These are phyloP conservation scores for Chloroceryle aenea DNA, from an alignment of 2,113 vertebrate genomes.

Conservation along the genomic window DNA sequence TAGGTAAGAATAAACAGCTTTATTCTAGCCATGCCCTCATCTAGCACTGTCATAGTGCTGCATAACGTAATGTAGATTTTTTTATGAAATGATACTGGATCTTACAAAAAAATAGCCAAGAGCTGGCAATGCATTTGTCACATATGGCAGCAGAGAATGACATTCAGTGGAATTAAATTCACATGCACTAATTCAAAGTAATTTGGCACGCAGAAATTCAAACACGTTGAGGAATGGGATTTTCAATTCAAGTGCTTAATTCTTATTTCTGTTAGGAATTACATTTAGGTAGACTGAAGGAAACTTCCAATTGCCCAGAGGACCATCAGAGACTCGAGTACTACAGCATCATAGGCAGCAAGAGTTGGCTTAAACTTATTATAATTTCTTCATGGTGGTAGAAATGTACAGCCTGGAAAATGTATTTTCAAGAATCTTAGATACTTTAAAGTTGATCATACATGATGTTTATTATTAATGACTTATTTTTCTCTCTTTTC, in stretches of 20 bases:
- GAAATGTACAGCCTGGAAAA: fast-evolving
- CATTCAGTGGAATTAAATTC: background rate
- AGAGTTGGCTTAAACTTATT: background rate
- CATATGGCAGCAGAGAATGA: background rate
- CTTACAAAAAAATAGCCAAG: background rate
- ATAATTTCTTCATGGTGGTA: background rate
- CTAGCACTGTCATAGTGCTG: background rate
- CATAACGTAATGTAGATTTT: background rate
- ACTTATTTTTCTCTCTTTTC: too few species aligned
- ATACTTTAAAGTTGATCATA: too few species aligned
- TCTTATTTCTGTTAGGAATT: background rate
- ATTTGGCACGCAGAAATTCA: background rate
- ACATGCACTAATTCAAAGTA: background rate
- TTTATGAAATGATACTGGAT: background rate
- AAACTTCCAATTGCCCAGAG: background rate
- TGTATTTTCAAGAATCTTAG: background rate
- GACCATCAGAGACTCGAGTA: background rate
- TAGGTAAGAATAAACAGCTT: background rate
- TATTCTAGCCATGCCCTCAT: background rate
- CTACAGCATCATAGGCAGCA: background rate
- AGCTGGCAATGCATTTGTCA: background rate
- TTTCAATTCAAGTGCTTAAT: background rate
- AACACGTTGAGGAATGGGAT: background rate
- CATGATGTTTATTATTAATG: background rate
- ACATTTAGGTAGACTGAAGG: background rate